Base-by-base conservation (phyloP, 2,888 invertebrate species). In the Leptopilina myrica region DNA sequence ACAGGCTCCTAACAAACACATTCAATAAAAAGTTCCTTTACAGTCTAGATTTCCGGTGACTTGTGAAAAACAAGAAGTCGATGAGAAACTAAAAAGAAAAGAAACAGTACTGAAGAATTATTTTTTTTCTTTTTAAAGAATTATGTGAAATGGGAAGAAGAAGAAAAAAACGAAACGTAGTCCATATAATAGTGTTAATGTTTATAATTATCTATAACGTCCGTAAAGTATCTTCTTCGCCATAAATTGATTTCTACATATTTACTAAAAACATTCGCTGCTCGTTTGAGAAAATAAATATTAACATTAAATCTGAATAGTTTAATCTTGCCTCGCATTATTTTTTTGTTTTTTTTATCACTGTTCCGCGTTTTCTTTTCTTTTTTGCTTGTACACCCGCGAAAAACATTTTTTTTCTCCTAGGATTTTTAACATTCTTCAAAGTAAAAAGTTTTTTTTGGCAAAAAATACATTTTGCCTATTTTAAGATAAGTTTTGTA, bases 271-370 rank as follows among this genome's bases (percentile, higher is more conserved):
- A 89, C 88, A 89, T 90, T 89, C 87, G 87, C 88, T 87, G 84
- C 84, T 87, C 81, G 80, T 87, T 89, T 90, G 89, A 90, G 90
- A 91, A 91, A 91, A 90, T 91, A 91, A 90, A 90, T 90, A 90
- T 88, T 90, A 90, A 90, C 89, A 90, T 90, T 90, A 91, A 90
- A 90, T 90, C 88, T 89, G 89, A 90, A 89, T 88, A 88, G 88
- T 90, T 88, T 43, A 87, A 56, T 73, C 76, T 64, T 76, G 76
- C 87, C 85, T 88, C 85, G 85, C 85, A 83, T 87, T 85, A 11
- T 49, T 49, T 49, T 49, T 49, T 49, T 12, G 12, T 49, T 12
- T 49, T 49, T 49, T 82, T 89, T 86, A 88, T 88, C 86, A 87
- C 86, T 85, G 85, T 85, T 86, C 83, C 46, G 83, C 67, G 49